A percentile compares a stretch with the other conserved stretches of the same genome.
These are phyloP conservation scores for Conopomorpha cramerella DNA, from an alignment of 1,140 invertebrate species.

Conservation along the genomic window DNA sequence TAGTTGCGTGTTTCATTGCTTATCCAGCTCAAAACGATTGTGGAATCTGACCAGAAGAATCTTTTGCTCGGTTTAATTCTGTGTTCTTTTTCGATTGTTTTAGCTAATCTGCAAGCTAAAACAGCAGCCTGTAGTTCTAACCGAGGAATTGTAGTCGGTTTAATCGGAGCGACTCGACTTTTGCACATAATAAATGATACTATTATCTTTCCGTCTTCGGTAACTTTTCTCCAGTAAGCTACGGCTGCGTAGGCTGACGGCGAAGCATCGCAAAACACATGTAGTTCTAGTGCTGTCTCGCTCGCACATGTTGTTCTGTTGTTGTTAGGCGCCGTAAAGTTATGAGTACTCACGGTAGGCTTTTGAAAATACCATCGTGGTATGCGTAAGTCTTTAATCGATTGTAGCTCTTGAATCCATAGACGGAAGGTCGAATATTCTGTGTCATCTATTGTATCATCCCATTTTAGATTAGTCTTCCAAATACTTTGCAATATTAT, in stretches of 20 bases:
- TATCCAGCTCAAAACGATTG: slow-evolving; percentile 3
- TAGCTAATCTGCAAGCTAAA: slow-evolving; percentile 9
- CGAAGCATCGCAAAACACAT: background rate
- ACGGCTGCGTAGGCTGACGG: slow-evolving; percentile 2
- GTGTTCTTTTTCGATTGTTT: slow-evolving; percentile 7
- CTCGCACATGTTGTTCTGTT: background rate
- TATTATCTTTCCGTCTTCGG: background rate
- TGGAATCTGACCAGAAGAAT: slow-evolving; percentile 5
- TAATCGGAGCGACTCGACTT: slow-evolving; percentile 15
- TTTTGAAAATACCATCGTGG: background rate
- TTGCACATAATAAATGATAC: background rate
- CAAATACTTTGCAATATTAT: slow-evolving; percentile 27
- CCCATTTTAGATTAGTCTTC: slow-evolving; percentile 18
- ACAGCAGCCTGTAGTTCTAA: slow-evolving; percentile 22
- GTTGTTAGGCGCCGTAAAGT: no score
- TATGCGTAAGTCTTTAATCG: background rate
- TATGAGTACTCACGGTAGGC: no score
- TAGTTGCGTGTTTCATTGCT: slow-evolving; percentile 3
- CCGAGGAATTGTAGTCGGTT: slow-evolving; percentile 16
- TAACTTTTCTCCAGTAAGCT: slow-evolving; percentile 5
- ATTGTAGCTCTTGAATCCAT: background rate
- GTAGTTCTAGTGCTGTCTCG: background rate
- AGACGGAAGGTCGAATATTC: background rate
- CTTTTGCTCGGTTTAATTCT: background rate
- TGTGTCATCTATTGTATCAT: slow-evolving; percentile 8